Evolutionary conservation across 2,113 vertebrate species (phyloP).

Genomic region (Anguilla rostrata): DNA sequence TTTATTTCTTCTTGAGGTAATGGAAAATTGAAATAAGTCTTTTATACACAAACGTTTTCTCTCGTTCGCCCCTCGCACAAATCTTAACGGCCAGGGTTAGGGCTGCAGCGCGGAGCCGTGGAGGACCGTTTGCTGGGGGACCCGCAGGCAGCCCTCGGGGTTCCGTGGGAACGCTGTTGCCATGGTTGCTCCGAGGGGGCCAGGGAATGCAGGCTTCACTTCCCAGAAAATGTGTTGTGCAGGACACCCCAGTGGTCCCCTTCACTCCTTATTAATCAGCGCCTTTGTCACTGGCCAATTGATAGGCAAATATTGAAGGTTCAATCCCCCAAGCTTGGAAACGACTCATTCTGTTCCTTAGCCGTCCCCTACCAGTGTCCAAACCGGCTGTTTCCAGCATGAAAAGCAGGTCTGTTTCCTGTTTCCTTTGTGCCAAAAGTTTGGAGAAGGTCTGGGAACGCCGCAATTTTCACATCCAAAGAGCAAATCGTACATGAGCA

Average conservation of each 20-base stretch:
- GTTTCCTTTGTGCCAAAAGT: background rate
- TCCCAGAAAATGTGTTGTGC: conserved; percentile 10
- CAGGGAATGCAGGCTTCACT: conserved; percentile 30
- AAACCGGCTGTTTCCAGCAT: background rate
- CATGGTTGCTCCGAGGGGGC: conserved; percentile 40
- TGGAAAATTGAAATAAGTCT: background rate
- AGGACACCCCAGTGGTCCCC: background rate
- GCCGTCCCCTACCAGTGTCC: background rate
- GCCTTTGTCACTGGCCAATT: conserved; percentile 22
- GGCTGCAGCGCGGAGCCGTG: conserved; percentile 26
- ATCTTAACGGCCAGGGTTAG: background rate
- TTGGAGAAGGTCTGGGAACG: background rate
- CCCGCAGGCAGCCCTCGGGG: background rate
- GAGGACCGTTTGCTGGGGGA: conserved; percentile 28
- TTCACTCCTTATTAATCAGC: conserved; percentile 16
- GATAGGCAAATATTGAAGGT: background rate
- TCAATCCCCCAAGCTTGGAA: background rate
- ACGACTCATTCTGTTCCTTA: background rate
- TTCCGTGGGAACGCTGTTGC: conserved; percentile 43
- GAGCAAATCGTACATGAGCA: background rate
- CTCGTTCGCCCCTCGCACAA: background rate
- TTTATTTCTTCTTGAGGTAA: background rate
- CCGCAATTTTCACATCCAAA: background rate
- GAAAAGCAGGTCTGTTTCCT: conserved; percentile 11
- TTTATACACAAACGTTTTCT: background rate